Percentiles rank a stretch among this genome's conserved stretches.
Evolutionary conservation across 1,140 invertebrate genomes (phyloP).

Genomic region (Drosophila malerkotliana): DNA sequence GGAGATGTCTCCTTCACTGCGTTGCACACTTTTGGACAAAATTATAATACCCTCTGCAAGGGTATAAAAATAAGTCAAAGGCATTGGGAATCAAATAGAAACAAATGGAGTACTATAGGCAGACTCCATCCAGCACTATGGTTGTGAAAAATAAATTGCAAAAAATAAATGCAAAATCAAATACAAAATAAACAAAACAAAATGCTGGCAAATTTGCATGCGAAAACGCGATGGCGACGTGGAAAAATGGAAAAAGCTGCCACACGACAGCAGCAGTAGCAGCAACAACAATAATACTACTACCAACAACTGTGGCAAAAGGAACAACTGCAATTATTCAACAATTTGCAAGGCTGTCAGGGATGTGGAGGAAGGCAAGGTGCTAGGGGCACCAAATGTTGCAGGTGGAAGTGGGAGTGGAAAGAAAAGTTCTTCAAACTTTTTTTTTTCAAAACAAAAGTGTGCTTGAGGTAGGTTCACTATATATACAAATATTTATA

Average conservation of each 20-base stretch:
- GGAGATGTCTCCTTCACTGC: too few relatives aligned
- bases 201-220: slow-evolving; percentile 47
- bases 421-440: slow-evolving; percentile 50
- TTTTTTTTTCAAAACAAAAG: slow-evolving; percentile 27
- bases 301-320: slow-evolving; percentile 10
- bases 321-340: slow-evolving; percentile 75
- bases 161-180: slow-evolving; percentile 5
- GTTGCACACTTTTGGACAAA: too few relatives aligned
- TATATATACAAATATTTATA: slow-evolving; percentile 2
- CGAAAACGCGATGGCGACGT: slow-evolving; percentile 41
- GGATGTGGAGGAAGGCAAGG: not conserved
- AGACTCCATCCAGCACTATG: not conserved
- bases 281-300: slow-evolving; percentile 19
- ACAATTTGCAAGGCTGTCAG: slow-evolving; percentile 63
- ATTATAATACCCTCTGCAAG: too few relatives aligned
- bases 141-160: not conserved
- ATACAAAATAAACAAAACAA: slow-evolving; percentile 13
- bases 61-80: slow-evolving; percentile 31
- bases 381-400: not conserved
- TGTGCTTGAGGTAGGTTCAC: slow-evolving; percentile 19
- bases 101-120: slow-evolving; percentile 17
- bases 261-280: slow-evolving; percentile 31
- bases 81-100: slow-evolving; percentile 33
- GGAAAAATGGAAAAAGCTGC: slow-evolving; percentile 57
- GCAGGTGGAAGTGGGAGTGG: slow-evolving; percentile 2